Percentiles rank a stretch among this genome's conserved stretches.
Evolutionary conservation across 2,113 vertebrate genomes (phyloP).

Genomic region (Pollachius pollachius): DNA sequence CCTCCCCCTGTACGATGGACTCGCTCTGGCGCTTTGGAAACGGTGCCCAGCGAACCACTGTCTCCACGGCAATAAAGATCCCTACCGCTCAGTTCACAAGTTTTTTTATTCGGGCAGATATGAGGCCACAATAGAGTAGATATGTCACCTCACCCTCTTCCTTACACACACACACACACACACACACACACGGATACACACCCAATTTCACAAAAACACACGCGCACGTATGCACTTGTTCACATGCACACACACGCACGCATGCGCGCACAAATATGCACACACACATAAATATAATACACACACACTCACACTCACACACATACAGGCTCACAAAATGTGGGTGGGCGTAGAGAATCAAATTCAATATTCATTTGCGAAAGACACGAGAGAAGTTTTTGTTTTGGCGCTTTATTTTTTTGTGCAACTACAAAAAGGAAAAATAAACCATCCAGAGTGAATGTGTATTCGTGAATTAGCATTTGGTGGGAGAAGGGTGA

Average conservation of each 20-base stretch:
- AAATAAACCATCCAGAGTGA: constrained; percentile 37
- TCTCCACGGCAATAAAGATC: constrained; percentile 97
- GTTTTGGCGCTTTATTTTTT: no score
- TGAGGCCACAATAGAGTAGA: constrained; percentile 91
- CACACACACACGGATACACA: no score
- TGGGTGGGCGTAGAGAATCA: no score
- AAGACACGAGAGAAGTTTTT: no score
- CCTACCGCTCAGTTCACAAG: constrained; percentile 95
- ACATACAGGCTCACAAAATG: constrained; percentile 17
- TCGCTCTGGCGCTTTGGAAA: constrained; percentile 89
- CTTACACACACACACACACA: no score
- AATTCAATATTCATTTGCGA: no score
- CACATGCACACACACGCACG: no score
- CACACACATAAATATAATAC: constrained; percentile 45
- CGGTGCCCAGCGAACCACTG: constrained; percentile 79
- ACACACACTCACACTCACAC: constrained; percentile 27
- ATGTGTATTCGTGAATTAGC: constrained; percentile 41
- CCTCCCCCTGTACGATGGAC: constrained; percentile 77
- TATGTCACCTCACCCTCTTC: constrained; percentile 79
- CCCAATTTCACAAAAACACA: no score
- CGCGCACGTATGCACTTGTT: background rate
- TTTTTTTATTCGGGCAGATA: constrained; percentile 82
- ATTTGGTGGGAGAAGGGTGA: background rate
- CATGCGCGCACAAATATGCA: no score
- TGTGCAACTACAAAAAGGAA: background rate